Percentiles rank a stretch among this genome's conserved stretches.
phyloP scores from a whole-genome alignment of 2,888 invertebrate species.

The Crepidodera aurea region DNA sequence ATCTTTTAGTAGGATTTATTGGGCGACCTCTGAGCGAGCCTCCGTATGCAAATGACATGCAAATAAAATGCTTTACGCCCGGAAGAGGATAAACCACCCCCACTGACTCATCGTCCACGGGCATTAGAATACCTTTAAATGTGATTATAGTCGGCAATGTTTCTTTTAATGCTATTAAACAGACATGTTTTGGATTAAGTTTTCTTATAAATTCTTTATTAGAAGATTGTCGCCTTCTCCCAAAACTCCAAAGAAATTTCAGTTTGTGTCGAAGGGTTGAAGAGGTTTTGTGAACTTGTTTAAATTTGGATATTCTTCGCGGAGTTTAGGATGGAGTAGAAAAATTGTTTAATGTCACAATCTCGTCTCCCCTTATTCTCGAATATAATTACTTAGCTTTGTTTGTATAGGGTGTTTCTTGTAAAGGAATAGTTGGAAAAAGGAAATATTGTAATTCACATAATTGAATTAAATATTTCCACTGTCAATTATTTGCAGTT shows the following conservation, averaged over 20 bases:
- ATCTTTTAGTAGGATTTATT: conserved; percentile 15
- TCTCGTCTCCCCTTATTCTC: too few relatives aligned
- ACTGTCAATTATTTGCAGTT: too few relatives aligned
- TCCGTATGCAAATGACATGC: conserved; percentile 49
- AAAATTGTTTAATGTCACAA: too few relatives aligned
- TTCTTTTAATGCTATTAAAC: conserved; percentile 47
- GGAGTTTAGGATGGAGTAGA: too few relatives aligned
- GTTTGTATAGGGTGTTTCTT: too few relatives aligned
- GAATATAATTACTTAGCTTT: too few relatives aligned
- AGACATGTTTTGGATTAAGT: conserved; percentile 40
- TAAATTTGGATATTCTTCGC: too few relatives aligned
- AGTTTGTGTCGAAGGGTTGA: background rate
- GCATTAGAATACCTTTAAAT: conserved; percentile 48
- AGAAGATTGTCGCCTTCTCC: conserved; percentile 12
- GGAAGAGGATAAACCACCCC: conserved; percentile 44
- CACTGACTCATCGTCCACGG: conserved; percentile 47
- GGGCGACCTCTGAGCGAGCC: conserved; percentile 5
- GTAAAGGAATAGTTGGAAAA: too few relatives aligned
- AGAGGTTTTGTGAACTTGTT: too few relatives aligned
- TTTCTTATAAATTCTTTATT: conserved; percentile 42
- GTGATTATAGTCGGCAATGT: conserved; percentile 46
- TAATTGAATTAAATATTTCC: too few relatives aligned
- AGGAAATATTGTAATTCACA: too few relatives aligned
- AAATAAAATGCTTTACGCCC: conserved; percentile 46
- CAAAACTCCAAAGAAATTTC: background rate